A percentile compares a stretch with the other conserved stretches of the same genome.
phyloP scores from a whole-genome alignment of 1,140 invertebrate genomes.

The Tenebrio molitor region DNA sequence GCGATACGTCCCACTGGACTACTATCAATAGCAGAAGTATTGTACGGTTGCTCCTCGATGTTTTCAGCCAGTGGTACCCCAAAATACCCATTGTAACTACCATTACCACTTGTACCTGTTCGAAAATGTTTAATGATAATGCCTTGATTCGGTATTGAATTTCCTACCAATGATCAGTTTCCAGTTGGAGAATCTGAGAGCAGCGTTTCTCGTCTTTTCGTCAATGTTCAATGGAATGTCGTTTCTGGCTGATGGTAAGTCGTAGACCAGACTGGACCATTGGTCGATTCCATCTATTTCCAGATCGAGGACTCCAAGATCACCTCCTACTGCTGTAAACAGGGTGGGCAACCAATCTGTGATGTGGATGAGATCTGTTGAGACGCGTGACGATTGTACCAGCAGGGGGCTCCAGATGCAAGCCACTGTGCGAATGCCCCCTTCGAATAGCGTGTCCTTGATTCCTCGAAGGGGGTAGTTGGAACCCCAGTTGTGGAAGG shows the following conservation, averaged over 20 bases:
- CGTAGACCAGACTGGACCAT: conserved; percentile 67
- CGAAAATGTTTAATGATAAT: no score
- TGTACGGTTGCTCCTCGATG: conserved; percentile 59
- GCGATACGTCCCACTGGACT: conserved; percentile 60
- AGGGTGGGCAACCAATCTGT: conserved; percentile 81
- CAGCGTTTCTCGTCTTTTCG: conserved; percentile 67
- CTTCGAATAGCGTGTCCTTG: conserved; percentile 72
- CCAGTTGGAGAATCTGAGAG: conserved; percentile 66
- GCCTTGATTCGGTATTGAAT: background rate
- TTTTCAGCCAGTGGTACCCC: conserved; percentile 61
- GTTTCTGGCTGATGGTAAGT: conserved; percentile 66
- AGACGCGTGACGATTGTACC: conserved; percentile 68
- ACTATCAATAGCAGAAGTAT: conserved; percentile 59
- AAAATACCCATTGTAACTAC: conserved; percentile 62
- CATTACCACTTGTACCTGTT: conserved; percentile 63
- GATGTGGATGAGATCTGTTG: conserved; percentile 76
- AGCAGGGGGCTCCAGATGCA: conserved; percentile 72
- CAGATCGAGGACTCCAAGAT: conserved; percentile 62
- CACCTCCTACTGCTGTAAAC: conserved; percentile 70
- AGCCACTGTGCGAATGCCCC: conserved; percentile 75
- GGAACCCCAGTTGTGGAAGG: conserved; percentile 72
- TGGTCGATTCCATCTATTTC: conserved; percentile 69
- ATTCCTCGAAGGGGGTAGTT: conserved; percentile 78
- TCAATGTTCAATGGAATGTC: conserved; percentile 68
- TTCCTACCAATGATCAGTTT: conserved; percentile 68